Percentiles rank a stretch among this genome's conserved stretches.
Conservation (phyloP, 2,113 vertebrate species). For the Falcunculus frontatus region DNA sequence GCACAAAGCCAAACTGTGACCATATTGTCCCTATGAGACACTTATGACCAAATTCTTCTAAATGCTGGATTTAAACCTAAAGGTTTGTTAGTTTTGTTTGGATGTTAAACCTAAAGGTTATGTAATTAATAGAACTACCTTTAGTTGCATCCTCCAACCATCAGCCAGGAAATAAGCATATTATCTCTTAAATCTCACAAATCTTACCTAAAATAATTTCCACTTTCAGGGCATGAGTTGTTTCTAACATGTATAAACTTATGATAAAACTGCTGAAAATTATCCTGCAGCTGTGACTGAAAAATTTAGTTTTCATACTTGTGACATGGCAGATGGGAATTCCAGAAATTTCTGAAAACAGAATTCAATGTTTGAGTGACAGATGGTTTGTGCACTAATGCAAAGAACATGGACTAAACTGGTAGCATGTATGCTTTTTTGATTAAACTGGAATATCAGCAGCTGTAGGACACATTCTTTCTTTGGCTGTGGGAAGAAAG, state of each 20-base stretch:
- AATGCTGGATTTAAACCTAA: neutral
- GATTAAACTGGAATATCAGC: neutral
- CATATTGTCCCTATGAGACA: neutral
- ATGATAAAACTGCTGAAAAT: neutral
- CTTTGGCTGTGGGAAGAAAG: neutral
- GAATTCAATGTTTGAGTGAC: neutral
- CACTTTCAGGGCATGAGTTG: neutral
- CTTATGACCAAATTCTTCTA: neutral
- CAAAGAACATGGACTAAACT: neutral
- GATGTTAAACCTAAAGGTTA: neutral
- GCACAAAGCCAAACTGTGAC: neutral
- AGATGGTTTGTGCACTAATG: neutral
- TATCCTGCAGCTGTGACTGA: neutral
- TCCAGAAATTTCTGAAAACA: neutral
- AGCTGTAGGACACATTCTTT: neutral
- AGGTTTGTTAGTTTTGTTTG: too few relatives aligned
- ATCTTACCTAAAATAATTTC: neutral
- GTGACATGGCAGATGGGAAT: neutral
- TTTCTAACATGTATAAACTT: neutral
- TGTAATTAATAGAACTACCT: neutral
- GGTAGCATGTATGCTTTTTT: neutral
- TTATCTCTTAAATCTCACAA: neutral
- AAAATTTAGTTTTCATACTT: neutral
- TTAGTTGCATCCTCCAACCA: neutral
- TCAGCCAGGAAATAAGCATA: neutral